Conservation (phyloP, 2,888 invertebrate species). For the Apocheima hispidaria region DNA sequence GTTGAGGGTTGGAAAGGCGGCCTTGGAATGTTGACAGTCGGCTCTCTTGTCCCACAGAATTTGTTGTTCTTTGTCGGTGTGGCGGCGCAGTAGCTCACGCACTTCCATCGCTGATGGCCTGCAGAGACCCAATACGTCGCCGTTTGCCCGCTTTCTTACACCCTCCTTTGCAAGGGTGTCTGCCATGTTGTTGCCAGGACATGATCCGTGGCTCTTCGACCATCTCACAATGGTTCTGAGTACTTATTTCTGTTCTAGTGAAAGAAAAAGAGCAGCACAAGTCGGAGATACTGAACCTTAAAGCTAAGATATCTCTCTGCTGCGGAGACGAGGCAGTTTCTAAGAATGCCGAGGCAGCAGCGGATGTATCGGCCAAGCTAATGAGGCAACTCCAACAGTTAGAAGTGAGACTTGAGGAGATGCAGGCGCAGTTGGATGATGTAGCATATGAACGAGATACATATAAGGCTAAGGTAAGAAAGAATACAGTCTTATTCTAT, state of each 20-base stretch:
- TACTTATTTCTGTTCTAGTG: constrained; percentile 49
- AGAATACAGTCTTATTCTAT: neutral
- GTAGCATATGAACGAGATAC: constrained; percentile 81
- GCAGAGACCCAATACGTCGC: too few species aligned
- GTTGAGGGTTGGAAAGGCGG: too few species aligned
- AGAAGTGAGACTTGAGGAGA: constrained; percentile 81
- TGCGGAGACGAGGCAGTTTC: constrained; percentile 64
- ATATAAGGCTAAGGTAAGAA: constrained; percentile 73
- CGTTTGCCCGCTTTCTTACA: too few species aligned
- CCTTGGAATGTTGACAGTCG: too few species aligned
- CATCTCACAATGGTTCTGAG: too few species aligned
- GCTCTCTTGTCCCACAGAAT: too few species aligned
- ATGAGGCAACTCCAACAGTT: constrained; percentile 81
- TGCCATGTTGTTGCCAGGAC: too few species aligned
- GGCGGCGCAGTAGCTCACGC: too few species aligned
- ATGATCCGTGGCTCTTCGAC: too few species aligned
- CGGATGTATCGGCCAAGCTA: constrained; percentile 58
- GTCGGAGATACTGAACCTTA: constrained; percentile 69
- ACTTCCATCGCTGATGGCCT: too few species aligned
- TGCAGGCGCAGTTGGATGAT: constrained; percentile 83
- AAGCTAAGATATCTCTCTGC: constrained; percentile 71
- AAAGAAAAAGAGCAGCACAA: constrained; percentile 78
- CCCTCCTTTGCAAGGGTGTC: too few species aligned
- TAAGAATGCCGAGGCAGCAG: constrained; percentile 45
- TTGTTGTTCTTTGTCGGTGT: too few species aligned